Evolutionary conservation across 1,140 invertebrate species (phyloP), one percentile per base, ranked within the genome.

Genomic region (Monomorium pharaonis): DNA sequence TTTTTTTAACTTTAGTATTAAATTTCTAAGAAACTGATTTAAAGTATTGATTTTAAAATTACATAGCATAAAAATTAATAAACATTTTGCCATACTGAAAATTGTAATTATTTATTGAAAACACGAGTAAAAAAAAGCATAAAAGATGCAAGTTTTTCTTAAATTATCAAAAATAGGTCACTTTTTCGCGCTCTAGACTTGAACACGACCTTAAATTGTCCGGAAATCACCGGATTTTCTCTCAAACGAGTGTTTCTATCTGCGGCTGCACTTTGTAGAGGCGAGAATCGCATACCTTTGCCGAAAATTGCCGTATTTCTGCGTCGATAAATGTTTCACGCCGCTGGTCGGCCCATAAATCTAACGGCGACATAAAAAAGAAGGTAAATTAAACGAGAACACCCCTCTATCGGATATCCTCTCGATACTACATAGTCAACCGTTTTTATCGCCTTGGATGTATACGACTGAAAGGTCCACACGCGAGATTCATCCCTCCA

Each of bases 311-410:
- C n/a, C 14, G 58, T 27, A 65, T 49, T 7, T 51, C 6, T 12
- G 24, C 9, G 14, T 49, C 75, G 42, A 78, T 78, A 78, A 78
- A 78, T 12, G 16, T 65, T 77, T 63, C 58, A 63, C 42, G 7
- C 7, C 42, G 12, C n/a, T 24, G n/a, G 10, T 49, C 42, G 42
- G n/a, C 21, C 27, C n/a, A 42, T 78, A 65, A 78, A 62, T 77
- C 56, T 62, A 78, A 78, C 58, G 27, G 27, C 27, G 27, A 78
- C 10, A 49, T 78, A 78, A 78, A 65, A 78, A 78, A 42, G 9
- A 37, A n/a, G 58, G 65, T 78, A n/a, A n/a, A 78, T 78, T 49
- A 78, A 78, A 78, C 14, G 42, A 16, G 18, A 27, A 47, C 42
- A 60, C 5, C 37, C 21, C 12, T 60, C 42, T 63, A n/a, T 63